phyloP scores from a whole-genome alignment of 2,797 vertebrate genomes.

The Eidolon dupreanum region DNA sequence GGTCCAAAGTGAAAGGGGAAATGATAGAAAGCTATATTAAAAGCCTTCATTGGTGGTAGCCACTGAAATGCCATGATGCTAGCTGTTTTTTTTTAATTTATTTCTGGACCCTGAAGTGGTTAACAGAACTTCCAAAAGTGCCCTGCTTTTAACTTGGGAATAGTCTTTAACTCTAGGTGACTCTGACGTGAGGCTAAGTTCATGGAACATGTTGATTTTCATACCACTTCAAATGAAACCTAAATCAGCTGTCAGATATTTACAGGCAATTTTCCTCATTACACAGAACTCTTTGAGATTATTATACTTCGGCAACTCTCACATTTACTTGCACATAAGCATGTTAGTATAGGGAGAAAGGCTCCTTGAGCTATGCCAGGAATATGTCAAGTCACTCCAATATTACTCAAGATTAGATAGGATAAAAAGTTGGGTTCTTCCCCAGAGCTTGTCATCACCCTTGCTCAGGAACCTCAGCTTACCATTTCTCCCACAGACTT shows the following conservation, averaged over 20 bases:
- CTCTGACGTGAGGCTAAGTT: conserved; percentile 58
- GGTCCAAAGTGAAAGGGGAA: not conserved
- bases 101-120: conserved; percentile 7
- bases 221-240: conserved; percentile 76
- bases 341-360: conserved; percentile 64
- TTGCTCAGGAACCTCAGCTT: conserved; percentile 64
- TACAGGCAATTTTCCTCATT: conserved; percentile 74
- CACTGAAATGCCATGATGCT: not conserved
- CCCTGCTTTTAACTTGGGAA: conserved; percentile 6
- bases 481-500: conserved; percentile 37
- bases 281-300: conserved; percentile 70
- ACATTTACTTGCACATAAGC: conserved; percentile 75
- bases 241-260: conserved; percentile 76
- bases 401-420: conserved; percentile 51
- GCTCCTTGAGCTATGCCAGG: conserved; percentile 49
- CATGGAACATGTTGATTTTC: conserved; percentile 72
- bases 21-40: not conserved
- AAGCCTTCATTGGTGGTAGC: not conserved
- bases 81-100: not conserved
- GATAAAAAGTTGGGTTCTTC: conserved; percentile 52
- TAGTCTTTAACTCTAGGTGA: conserved; percentile 41
- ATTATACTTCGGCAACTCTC: conserved; percentile 71
- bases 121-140: conserved; percentile 33
- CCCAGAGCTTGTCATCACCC: conserved; percentile 58
- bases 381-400: conserved; percentile 67